Evolutionary conservation across 2,113 vertebrate species (phyloP).

Genomic region (Ammodytes marinus): DNA sequence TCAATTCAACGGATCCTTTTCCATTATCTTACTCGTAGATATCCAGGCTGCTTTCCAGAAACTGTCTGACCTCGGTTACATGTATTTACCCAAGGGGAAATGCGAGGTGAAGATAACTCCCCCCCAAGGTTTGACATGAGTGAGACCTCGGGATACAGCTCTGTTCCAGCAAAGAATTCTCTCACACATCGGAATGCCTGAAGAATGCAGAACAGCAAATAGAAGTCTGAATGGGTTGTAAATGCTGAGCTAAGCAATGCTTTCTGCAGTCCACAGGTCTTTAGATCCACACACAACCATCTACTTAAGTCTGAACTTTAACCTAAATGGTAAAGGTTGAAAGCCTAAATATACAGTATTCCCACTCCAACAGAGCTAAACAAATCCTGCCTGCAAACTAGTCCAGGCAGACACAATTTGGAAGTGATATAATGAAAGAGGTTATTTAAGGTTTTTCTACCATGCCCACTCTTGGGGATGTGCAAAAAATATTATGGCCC

Average conservation of each 20-base stretch:
- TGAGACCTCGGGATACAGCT: conserved; percentile 40
- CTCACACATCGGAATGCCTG: conserved; percentile 1
- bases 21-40: conserved; percentile 49
- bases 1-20: conserved; percentile 47
- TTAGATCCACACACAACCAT: conserved; percentile 5
- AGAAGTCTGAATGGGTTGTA: conserved; percentile 7
- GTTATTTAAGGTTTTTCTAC: background rate
- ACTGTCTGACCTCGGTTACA: conserved; percentile 43
- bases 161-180: conserved; percentile 19
- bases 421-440: background rate
- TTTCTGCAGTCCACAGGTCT: background rate
- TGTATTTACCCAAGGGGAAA: conserved; percentile 57
- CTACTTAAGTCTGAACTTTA: conserved; percentile 48
- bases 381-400: background rate
- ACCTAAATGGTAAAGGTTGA: conserved; percentile 34
- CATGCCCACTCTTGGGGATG: conserved; percentile 4
- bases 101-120: conserved; percentile 32
- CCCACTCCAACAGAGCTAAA: conserved; percentile 13
- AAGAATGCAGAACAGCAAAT: background rate
- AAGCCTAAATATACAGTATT: conserved; percentile 5
- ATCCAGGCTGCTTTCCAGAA: conserved; percentile 41
- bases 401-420: background rate
- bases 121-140: conserved; percentile 46
- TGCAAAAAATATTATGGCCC: background rate
- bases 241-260: background rate